Evolutionary conservation across 2,113 vertebrate species (phyloP).

Genomic region (Poecile atricapillus): DNA sequence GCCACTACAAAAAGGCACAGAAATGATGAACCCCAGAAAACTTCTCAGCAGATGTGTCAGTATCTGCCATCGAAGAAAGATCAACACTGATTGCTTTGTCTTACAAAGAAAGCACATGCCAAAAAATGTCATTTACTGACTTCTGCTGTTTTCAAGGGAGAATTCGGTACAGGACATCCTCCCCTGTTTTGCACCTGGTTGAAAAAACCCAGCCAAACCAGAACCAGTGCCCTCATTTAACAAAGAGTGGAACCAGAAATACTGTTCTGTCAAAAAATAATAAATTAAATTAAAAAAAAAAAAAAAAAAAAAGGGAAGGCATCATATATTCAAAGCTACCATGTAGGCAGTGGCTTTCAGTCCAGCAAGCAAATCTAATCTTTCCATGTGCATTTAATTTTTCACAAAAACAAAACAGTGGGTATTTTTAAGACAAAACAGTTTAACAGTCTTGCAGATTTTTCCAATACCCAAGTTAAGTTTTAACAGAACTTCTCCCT

Average conservation of each 20-base stretch:
- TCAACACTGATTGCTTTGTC: not conserved
- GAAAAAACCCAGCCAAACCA: not conserved
- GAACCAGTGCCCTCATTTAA: not conserved
- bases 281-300: too few relatives aligned
- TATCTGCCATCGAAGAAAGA: not conserved
- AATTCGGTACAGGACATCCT: not conserved
- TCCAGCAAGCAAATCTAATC: not conserved
- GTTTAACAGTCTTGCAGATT: not conserved
- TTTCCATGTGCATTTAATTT: not conserved
- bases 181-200: not conserved
- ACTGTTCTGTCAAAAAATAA: not conserved
- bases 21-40: not conserved
- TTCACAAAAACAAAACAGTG: not conserved
- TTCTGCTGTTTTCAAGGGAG: not conserved
- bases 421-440: not conserved
- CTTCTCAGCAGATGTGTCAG: accelerated
- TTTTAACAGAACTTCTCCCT: not conserved
- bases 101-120: not conserved
- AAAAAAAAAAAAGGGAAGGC: not conserved
- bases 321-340: not conserved
- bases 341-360: not conserved
- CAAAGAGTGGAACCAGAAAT: not conserved
- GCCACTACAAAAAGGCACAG: not conserved
- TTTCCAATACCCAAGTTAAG: not conserved
- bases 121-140: not conserved